Percentiles rank a stretch among this genome's conserved stretches.
Evolutionary conservation across 2,888 invertebrate genomes (phyloP).

Genomic region (Tachystola acroxantha): DNA sequence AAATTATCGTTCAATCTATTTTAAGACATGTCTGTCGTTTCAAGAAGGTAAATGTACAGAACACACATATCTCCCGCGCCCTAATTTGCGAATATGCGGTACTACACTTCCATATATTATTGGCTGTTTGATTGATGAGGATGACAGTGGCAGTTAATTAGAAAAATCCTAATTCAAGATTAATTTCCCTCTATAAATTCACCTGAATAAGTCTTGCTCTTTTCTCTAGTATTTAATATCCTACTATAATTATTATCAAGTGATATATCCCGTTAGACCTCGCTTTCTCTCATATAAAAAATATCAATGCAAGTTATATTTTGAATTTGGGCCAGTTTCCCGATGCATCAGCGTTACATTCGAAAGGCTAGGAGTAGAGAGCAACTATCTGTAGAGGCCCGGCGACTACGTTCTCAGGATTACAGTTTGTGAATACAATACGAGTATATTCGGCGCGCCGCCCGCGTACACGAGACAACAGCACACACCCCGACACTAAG

Average conservation of each 20-base stretch:
- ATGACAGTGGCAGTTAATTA: conserved; percentile 29
- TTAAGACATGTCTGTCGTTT: too few relatives aligned
- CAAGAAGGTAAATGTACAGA: too few relatives aligned
- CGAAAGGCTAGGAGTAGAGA: conserved; percentile 22
- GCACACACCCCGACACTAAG: conserved; percentile 7
- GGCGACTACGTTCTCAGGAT: neutral
- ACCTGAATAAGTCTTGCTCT: conserved; percentile 39
- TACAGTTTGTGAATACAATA: too few relatives aligned
- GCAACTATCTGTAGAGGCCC: conserved; percentile 13
- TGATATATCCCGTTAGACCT: conserved; percentile 24
- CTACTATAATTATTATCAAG: conserved; percentile 29
- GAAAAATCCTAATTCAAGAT: conserved; percentile 28
- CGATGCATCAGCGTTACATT: conserved; percentile 8
- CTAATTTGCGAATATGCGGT: too few relatives aligned
- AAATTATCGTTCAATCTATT: too few relatives aligned
- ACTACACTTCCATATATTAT: too few relatives aligned
- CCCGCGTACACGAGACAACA: conserved; percentile 6
- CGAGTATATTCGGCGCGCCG: neutral
- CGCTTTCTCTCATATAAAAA: conserved; percentile 30
- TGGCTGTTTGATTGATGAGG: too few relatives aligned
- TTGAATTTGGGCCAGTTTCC: conserved; percentile 14
- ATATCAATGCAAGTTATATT: conserved; percentile 28
- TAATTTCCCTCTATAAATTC: conserved; percentile 30
- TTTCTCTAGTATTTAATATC: conserved; percentile 33
- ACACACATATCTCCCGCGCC: too few relatives aligned